Evolutionary conservation across 2,888 invertebrate genomes (phyloP).

Genomic region (Latrodectus elegans): DNA sequence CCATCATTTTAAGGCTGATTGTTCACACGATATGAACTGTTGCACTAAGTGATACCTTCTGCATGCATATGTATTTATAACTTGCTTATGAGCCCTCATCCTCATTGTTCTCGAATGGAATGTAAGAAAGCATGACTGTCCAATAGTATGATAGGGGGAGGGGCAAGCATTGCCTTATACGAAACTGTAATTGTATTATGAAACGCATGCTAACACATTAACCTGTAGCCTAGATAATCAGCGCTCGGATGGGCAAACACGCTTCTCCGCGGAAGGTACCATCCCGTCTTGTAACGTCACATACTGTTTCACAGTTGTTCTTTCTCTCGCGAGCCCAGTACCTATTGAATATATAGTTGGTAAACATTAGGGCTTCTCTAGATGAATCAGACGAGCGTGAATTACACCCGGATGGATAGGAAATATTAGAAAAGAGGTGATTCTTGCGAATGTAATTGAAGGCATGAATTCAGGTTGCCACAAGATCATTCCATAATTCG

Average conservation of each 20-base stretch:
- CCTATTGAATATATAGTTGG: neutral
- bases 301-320: neutral
- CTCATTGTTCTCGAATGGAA: too few species aligned
- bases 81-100: too few species aligned
- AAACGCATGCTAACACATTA: neutral
- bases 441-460: too few species aligned
- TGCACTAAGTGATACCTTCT: too few species aligned
- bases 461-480: too few species aligned
- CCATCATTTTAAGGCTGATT: too few species aligned
- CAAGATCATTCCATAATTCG: neutral
- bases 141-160: too few species aligned
- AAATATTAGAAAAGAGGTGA: too few species aligned
- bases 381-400: conserved; percentile 1
- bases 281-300: neutral
- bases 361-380: neutral
- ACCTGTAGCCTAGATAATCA: neutral
- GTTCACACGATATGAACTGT: too few species aligned
- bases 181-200: neutral
- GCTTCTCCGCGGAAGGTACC: neutral
- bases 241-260: conserved; percentile 21
- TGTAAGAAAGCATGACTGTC: too few species aligned
- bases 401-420: neutral
- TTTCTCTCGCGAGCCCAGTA: neutral
- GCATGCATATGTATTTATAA: too few species aligned
- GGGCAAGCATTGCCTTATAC: neutral